Conservation (phyloP, 2,888 invertebrate genomes). For the Linnaemya vulpina region DNA sequence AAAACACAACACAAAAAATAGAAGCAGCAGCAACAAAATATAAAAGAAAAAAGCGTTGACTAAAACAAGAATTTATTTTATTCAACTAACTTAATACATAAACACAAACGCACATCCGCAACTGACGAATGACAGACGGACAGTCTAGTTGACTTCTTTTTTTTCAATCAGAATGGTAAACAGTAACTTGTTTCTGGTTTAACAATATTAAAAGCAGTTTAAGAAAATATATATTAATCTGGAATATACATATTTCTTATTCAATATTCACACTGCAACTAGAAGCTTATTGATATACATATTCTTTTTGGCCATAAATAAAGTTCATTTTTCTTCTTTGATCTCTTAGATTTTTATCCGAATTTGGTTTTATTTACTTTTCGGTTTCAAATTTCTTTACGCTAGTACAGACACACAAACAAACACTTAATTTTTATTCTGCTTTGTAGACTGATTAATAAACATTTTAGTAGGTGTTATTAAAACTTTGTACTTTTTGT, state of each 20-base stretch:
- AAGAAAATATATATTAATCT: constrained; percentile 36
- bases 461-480: constrained; percentile 38
- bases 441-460: not conserved
- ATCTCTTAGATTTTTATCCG: not conserved
- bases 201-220: constrained; percentile 35
- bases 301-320: not conserved
- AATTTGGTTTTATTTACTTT: constrained; percentile 41
- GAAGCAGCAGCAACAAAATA: constrained; percentile 27
- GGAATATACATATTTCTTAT: constrained; percentile 31
- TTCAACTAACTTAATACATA: constrained; percentile 41
- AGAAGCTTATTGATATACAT: not conserved
- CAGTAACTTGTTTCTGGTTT: constrained; percentile 56
- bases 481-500: constrained; percentile 18
- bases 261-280: not conserved
- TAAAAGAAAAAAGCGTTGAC: constrained; percentile 29
- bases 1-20: constrained; percentile 36
- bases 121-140: constrained; percentile 16
- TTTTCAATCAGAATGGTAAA: constrained; percentile 42
- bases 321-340: not conserved
- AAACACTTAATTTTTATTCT: not conserved
- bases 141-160: constrained; percentile 26
- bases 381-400: constrained; percentile 24
- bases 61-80: constrained; percentile 58
- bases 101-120: constrained; percentile 37
- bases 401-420: not conserved